Conservation (phyloP, 1,140 invertebrate genomes). For the Prorops nasuta region DNA sequence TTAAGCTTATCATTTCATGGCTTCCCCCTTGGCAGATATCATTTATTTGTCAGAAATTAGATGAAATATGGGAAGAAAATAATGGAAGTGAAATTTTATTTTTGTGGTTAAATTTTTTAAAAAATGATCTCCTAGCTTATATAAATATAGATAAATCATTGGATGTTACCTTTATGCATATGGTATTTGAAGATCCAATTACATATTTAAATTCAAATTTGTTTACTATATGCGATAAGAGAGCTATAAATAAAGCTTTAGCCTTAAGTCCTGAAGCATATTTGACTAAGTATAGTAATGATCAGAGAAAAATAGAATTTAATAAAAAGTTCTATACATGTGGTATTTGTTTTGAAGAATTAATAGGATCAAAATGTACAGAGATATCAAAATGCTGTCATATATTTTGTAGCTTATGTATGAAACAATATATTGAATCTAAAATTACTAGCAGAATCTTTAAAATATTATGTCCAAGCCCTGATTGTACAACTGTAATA, state of each 20-base stretch:
- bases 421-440: slow-evolving; percentile 9
- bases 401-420: slow-evolving; percentile 25
- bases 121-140: slow-evolving; percentile 52
- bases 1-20: slow-evolving; percentile 17
- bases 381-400: slow-evolving; percentile 24
- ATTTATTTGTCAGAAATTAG: slow-evolving; percentile 26
- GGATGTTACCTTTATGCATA: slow-evolving; percentile 24
- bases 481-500: slow-evolving; percentile 14
- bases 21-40: slow-evolving; percentile 28
- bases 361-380: slow-evolving; percentile 16
- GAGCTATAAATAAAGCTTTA: slow-evolving; percentile 17
- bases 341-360: slow-evolving; percentile 21
- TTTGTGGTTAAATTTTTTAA: slow-evolving; percentile 59
- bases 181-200: neutral
- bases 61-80: slow-evolving; percentile 58
- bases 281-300: slow-evolving; percentile 13
- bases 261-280: slow-evolving; percentile 14
- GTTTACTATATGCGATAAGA: slow-evolving; percentile 8
- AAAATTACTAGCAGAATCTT: slow-evolving; percentile 13
- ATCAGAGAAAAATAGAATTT: slow-evolving; percentile 13
- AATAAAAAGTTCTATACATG: slow-evolving; percentile 16
- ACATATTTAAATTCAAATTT: slow-evolving; percentile 7
- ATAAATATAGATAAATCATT: slow-evolving; percentile 17
- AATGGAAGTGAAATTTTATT: slow-evolving; percentile 55
- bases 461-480: slow-evolving; percentile 19